phyloP scores from a whole-genome alignment of 2,888 invertebrate genomes.

The Endotricha flammealis region DNA sequence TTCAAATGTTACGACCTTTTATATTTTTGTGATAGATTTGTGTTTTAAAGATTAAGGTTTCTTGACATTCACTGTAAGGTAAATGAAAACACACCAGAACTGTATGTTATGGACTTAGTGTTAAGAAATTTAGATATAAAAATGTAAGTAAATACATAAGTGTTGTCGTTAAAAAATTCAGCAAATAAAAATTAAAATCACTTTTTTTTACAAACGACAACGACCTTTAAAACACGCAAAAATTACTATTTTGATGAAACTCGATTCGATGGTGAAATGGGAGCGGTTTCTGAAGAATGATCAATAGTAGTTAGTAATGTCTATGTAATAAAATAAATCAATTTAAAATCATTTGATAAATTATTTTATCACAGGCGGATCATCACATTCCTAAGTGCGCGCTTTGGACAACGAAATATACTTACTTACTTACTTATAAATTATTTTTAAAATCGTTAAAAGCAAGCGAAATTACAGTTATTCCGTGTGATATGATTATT shows the following conservation, averaged over 20 bases:
- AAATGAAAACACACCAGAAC: slow-evolving; percentile 68
- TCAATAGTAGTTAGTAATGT: no score
- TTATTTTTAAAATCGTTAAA: slow-evolving; percentile 7
- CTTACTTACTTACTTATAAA: slow-evolving; percentile 3
- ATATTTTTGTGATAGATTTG: slow-evolving; percentile 18
- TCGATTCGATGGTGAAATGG: no score
- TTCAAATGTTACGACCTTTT: no score
- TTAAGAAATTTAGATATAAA: slow-evolving; percentile 24
- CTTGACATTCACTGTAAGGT: slow-evolving; percentile 70
- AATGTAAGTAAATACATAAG: slow-evolving; percentile 7
- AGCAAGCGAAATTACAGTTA: not conserved
- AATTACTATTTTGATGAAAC: no score
- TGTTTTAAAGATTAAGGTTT: slow-evolving; percentile 48
- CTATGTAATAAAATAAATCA: no score
- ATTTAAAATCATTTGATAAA: slow-evolving; percentile 16
- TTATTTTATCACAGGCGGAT: not conserved
- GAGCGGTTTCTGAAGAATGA: no score
- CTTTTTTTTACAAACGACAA: no score
- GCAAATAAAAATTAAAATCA: no score
- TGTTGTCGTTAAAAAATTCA: slow-evolving; percentile 8
- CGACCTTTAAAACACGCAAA: no score
- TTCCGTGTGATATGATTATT: not conserved
- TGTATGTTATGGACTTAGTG: slow-evolving; percentile 34
- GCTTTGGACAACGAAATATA: slow-evolving; percentile 11
- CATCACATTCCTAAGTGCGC: not conserved